Evolutionary conservation across 2,113 vertebrate species (phyloP), one percentile per base, ranked within the genome.

Genomic region (Forbesichthys agassizii): DNA sequence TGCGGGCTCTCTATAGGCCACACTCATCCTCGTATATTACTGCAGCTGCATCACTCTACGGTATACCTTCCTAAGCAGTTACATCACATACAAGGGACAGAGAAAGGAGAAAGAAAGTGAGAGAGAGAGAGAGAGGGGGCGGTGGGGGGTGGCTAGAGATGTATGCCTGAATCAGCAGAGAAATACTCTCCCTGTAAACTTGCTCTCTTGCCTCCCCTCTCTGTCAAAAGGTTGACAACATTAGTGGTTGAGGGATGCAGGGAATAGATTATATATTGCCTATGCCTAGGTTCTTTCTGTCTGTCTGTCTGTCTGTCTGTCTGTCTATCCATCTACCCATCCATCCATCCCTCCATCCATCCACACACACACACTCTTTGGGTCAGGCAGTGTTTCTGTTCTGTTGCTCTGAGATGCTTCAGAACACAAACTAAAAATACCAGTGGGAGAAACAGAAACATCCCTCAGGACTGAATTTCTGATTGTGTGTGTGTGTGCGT

Each of bases 341-440:
- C 3, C 61, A 59, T 11, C 61, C 20, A 47, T 12, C 11, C 18
- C 20, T 11, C n/a, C 55, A 42, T 4, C 20, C 13, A 61, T 20
- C 1, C 66, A 67, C 55, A 53, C 51, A 33, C 33, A 64, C 71
- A 14, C 53, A 33, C 14, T 65, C 48, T 27, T 80, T 51, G 55
- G 20, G 33, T 56, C 53, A 75, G 64, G 67, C 18, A 18, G 76
- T 18, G 51, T 55, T 72, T 66, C 60, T 76, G 65, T 69, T 53
- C 70, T 12, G 0, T 68, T 79, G 78, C 33, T 53, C 67, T 78
- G 68, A 77, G 60, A 62, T 72, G 73, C 65, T 75, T 73, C 66
- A 36, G 75, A 81, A 68, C 66, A 61, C 59, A 78, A 83, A 86
- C 83, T 90, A 91, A 91, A 90, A 90, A 89, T 85, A 88, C 46